phyloP scores from a whole-genome alignment of 2,113 vertebrate species.

The Tyto alba region DNA sequence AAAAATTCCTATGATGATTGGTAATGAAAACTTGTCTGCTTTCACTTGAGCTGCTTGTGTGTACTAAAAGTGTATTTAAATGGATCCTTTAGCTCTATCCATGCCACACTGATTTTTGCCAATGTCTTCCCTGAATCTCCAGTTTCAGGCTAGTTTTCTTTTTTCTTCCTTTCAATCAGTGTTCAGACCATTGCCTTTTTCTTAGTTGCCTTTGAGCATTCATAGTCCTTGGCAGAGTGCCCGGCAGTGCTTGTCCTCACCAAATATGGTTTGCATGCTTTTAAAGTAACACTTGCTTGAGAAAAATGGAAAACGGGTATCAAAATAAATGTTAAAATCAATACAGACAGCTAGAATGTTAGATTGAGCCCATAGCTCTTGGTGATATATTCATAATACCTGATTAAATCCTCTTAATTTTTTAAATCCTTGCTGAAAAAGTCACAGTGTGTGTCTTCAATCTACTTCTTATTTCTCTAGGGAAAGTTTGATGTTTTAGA shows the following conservation, averaged over 20 bases:
- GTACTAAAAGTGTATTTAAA: not conserved
- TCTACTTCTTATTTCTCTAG: not conserved
- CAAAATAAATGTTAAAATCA: not conserved
- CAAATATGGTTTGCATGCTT: not conserved
- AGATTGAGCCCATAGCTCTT: not conserved
- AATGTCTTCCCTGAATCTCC: not conserved
- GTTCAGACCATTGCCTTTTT: not conserved
- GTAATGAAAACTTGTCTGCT: not conserved
- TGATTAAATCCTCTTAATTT: not conserved
- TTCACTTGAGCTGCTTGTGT: not conserved
- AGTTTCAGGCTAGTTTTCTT: not conserved
- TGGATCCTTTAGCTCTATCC: not conserved
- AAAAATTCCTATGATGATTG: not conserved
- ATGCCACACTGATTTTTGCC: not conserved
- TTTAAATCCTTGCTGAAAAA: not conserved
- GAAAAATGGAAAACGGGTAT: not conserved
- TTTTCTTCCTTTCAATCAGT: not conserved
- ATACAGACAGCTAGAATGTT: not conserved
- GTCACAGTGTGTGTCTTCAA: not conserved
- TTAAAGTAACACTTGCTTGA: not conserved
- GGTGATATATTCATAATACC: not conserved
- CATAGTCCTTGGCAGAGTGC: not conserved
- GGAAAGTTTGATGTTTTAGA: not conserved
- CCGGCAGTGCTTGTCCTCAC: not conserved
- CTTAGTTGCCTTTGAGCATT: constrained; percentile 1